phyloP scores from a whole-genome alignment of 2,113 vertebrate species.

The Trematomus loennbergii region DNA sequence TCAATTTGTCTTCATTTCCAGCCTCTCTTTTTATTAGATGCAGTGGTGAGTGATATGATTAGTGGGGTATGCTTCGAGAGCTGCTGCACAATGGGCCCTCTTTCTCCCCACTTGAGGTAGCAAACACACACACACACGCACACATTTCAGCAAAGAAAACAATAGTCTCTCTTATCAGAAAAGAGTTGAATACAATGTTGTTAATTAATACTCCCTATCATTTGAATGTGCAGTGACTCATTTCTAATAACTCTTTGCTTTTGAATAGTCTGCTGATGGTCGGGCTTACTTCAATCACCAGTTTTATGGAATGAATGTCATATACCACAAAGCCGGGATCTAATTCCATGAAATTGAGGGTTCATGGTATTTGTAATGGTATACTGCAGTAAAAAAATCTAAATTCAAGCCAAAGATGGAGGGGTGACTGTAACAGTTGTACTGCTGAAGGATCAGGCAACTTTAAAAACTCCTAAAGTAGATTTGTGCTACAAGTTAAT shows the following conservation, averaged over 20 bases:
- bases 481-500: slow-evolving; percentile 22
- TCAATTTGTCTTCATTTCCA: slow-evolving; percentile 62
- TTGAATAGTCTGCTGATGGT: neutral
- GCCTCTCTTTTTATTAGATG: slow-evolving; percentile 53
- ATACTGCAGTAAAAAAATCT: neutral
- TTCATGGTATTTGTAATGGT: neutral
- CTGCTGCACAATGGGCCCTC: slow-evolving; percentile 9
- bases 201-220: slow-evolving; percentile 14
- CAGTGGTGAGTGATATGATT: slow-evolving; percentile 48
- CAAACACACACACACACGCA: neutral
- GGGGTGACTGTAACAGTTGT: neutral
- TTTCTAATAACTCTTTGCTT: neutral
- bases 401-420: neutral
- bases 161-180: neutral
- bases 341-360: slow-evolving; percentile 1
- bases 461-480: slow-evolving; percentile 25
- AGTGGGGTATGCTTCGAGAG: slow-evolving; percentile 10
- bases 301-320: neutral
- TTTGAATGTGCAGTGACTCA: neutral
- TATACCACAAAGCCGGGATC: neutral
- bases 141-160: neutral
- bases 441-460: slow-evolving; percentile 3
- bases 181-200: neutral
- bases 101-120: neutral
- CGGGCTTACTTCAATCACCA: neutral